Evolutionary conservation across 2,113 vertebrate species (phyloP).

Genomic region (Dasyprocta punctata): DNA sequence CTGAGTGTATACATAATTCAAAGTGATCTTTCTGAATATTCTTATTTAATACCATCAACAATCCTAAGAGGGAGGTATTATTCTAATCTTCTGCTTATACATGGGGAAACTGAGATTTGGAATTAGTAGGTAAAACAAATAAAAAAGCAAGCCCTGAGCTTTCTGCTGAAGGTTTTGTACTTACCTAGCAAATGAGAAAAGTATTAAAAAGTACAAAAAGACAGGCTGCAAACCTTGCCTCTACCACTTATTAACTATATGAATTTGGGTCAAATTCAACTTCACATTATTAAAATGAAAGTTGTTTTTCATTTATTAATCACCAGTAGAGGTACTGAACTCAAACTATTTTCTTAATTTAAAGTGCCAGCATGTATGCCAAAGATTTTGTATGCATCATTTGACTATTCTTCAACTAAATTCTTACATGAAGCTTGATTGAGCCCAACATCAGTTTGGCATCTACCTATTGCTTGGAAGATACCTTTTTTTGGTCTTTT

Average conservation of each 20-base stretch:
- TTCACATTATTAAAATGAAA: slow-evolving; percentile 26
- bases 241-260: background rate
- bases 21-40: background rate
- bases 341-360: background rate
- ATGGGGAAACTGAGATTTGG: background rate
- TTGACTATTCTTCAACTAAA: background rate
- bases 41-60: background rate
- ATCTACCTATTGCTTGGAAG: background rate
- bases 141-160: background rate
- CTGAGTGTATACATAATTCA: background rate
- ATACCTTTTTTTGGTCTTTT: background rate
- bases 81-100: background rate
- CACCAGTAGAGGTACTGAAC: background rate
- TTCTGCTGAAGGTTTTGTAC: background rate
- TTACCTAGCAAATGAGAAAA: background rate
- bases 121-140: background rate
- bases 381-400: background rate
- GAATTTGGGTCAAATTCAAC: background rate
- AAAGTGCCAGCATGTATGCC: background rate
- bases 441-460: background rate
- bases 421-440: background rate
- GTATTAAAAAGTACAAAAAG: background rate
- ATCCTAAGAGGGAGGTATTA: background rate
- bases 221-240: background rate
- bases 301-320: background rate